phyloP scores from a whole-genome alignment of 2,113 vertebrate species.

The Gobiocypris rarus region DNA sequence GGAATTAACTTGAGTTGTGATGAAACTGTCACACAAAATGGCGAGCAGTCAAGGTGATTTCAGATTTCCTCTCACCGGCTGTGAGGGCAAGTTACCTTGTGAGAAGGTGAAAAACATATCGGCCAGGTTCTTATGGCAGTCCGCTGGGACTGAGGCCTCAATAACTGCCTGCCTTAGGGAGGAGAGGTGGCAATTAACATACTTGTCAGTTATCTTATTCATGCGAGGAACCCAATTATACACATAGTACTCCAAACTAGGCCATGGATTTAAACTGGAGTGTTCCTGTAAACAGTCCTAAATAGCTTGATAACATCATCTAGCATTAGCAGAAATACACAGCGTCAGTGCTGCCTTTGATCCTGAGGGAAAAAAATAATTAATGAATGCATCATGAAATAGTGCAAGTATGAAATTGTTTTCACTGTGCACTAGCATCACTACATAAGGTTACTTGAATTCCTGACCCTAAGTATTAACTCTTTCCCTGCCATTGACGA shows the following conservation, averaged over 20 bases:
- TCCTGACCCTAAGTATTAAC: background rate
- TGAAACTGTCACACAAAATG: slow-evolving; percentile 23
- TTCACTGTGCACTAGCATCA: background rate
- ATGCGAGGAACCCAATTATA: slow-evolving; percentile 57
- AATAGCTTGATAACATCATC: slow-evolving; percentile 33
- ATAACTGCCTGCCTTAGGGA: slow-evolving; percentile 40
- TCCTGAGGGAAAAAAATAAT: background rate
- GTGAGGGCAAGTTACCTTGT: slow-evolving; percentile 45
- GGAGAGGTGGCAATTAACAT: slow-evolving; percentile 57
- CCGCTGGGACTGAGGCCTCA: slow-evolving; percentile 42
- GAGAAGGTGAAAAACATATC: slow-evolving; percentile 46
- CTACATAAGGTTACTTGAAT: background rate
- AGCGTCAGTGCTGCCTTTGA: background rate
- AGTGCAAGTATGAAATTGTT: background rate
- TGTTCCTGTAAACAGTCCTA: slow-evolving; percentile 50
- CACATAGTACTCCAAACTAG: slow-evolving; percentile 50
- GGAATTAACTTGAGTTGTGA: slow-evolving; percentile 1
- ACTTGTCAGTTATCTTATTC: slow-evolving; percentile 58
- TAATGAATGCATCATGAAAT: background rate
- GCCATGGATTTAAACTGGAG: slow-evolving; percentile 50
- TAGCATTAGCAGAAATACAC: background rate
- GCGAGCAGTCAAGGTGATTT: slow-evolving; percentile 36
- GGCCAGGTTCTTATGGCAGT: slow-evolving; percentile 41
- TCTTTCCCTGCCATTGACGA: too few species aligned
- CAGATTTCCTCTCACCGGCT: background rate